Base-by-base conservation (phyloP, 2,888 invertebrate species). In the Dolichopus griseipennis region DNA sequence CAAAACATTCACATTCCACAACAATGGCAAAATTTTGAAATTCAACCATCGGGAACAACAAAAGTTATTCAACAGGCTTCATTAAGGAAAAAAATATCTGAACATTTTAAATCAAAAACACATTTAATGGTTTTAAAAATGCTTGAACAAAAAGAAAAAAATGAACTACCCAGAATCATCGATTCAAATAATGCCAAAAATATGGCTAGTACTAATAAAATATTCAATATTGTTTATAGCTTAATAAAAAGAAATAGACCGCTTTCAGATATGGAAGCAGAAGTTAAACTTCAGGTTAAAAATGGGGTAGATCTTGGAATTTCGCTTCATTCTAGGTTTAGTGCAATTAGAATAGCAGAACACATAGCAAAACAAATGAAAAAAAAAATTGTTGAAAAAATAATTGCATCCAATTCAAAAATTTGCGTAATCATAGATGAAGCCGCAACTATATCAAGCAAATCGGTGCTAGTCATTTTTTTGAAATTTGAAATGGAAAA, bases 391-490 rank as follows among this genome's bases (percentile, higher is more conserved):
- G 18, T 61, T 61, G 18, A n/a, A 18, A 61, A 61, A 61, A 61
- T 61, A 61, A 61, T 61, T n/a, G 61, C 61, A 61, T 7, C 18
- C 5, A 8, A 61, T 61, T 61, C 15, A 15, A 61, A 61, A 61
- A 61, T 61, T 61, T 61, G 52, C 18, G 15, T 61, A 9, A 61
- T 61, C 6, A 61, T 61, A 4, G 61, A 61, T 61, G 61, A 61
- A 61, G 61, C 61, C 20, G 20, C 61, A n/a, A 61, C 61, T 61
- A 61, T 61, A 61, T 61, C 61, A n/a, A 61, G 61, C 20, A 61
- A 61, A 61, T 61, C 61, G 18, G 61, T 61, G n/a, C 61, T 61
- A 61, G n/a, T 61, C 20, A 61, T 61, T 61, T 61, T n/a, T 61
- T 61, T 61, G n/a, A 61, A 61, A 20, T 18, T 61, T 61, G 61